Conservation (phyloP, 2,113 vertebrate genomes). For the Galeopterus variegatus region DNA sequence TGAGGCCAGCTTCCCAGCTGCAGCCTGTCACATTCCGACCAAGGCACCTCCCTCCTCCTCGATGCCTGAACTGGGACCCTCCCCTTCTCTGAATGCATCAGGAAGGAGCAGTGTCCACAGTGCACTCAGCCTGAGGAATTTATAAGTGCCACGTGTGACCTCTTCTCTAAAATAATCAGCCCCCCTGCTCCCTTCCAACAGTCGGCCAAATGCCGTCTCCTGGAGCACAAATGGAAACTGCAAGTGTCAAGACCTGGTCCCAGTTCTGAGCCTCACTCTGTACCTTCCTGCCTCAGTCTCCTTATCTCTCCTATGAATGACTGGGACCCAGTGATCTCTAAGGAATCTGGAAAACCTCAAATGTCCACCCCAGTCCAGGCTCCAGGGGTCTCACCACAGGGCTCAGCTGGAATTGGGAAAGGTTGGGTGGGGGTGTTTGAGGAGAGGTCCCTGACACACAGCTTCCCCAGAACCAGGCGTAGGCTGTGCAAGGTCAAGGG, state of each 20-base stretch:
- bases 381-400: neutral
- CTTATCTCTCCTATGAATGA: neutral
- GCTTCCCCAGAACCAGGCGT: neutral
- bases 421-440: neutral
- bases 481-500: neutral
- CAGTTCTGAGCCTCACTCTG: neutral
- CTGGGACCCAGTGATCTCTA: neutral
- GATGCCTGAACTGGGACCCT: neutral
- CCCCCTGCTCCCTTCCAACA: neutral
- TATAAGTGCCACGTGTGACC: neutral
- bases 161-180: neutral
- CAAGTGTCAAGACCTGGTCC: neutral
- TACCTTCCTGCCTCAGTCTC: neutral
- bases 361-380: neutral
- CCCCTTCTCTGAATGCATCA: neutral
- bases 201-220: neutral
- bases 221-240: no score
- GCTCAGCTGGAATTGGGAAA: neutral
- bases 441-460: neutral
- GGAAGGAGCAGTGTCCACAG: neutral
- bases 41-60: conserved; percentile 64
- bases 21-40: conserved; percentile 58
- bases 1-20: conserved; percentile 64
- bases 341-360: neutral
- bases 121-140: neutral